Percentiles rank a stretch among this genome's conserved stretches.
These are phyloP conservation scores for Escarpia spicata DNA, from an alignment of 2,888 invertebrate species.

Conservation along the genomic window DNA sequence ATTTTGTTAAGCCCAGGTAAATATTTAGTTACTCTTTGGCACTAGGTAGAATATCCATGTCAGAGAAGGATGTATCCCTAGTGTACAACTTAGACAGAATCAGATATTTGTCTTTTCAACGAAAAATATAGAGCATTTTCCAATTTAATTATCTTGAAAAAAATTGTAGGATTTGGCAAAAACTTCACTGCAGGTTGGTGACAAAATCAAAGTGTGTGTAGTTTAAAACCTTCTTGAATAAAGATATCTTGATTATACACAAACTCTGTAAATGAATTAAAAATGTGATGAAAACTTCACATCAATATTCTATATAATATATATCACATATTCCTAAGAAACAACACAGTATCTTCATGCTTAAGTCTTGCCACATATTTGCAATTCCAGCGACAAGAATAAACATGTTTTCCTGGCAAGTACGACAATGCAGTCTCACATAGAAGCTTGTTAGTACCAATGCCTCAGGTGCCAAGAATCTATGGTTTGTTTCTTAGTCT, in stretches of 20 bases:
- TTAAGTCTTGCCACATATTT: neutral
- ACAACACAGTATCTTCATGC: neutral
- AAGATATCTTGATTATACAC: neutral
- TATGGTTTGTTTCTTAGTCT: neutral
- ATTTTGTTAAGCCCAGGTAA: too few species aligned
- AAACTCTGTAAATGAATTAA: neutral
- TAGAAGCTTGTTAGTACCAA: neutral
- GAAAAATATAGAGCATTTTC: too few species aligned
- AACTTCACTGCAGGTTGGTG: too few species aligned
- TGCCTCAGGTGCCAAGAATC: neutral
- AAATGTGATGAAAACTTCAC: neutral
- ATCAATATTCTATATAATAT: neutral
- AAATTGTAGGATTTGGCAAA: too few species aligned
- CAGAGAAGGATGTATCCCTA: too few species aligned
- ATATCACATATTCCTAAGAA: neutral
- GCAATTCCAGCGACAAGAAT: conserved; percentile 3
- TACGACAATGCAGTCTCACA: neutral
- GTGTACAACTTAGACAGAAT: too few species aligned
- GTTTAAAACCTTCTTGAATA: too few species aligned
- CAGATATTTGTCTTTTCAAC: too few species aligned
- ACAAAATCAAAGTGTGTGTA: too few species aligned
- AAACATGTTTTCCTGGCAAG: neutral
- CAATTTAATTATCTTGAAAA: too few species aligned
- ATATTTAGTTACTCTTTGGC: too few species aligned
- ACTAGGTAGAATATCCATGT: too few species aligned